These are phyloP conservation scores for Gambusia affinis DNA, from an alignment of 2,113 vertebrate species.

Conservation along the genomic window DNA sequence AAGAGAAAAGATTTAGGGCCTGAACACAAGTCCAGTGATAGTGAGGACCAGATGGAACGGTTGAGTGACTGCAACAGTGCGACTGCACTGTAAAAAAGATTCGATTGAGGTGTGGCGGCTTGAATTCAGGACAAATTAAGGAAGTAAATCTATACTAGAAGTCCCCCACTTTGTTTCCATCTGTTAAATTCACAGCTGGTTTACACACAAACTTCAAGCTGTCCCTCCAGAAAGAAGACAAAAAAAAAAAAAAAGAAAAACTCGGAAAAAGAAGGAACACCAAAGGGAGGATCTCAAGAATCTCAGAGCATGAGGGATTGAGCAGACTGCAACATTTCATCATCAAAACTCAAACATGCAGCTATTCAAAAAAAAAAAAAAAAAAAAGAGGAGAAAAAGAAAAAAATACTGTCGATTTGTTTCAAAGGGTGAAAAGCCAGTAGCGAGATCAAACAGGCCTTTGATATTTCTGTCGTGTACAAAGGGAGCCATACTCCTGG, in stretches of 20 bases:
- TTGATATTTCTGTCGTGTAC: conserved; percentile 73
- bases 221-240: background rate
- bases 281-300: conserved; percentile 50
- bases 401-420: conserved; percentile 64
- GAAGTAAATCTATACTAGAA: conserved; percentile 15
- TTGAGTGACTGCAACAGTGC: conserved; percentile 51
- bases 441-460: conserved; percentile 72
- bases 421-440: conserved; percentile 60
- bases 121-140: conserved; percentile 40
- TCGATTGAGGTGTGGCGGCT: conserved; percentile 32
- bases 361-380: conserved; percentile 36
- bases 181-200: conserved; percentile 2
- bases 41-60: conserved; percentile 48
- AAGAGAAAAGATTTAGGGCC: conserved; percentile 45
- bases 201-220: conserved; percentile 8
- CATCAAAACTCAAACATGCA: conserved; percentile 72
- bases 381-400: background rate
- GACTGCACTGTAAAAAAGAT: conserved; percentile 45
- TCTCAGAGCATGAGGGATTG: conserved; percentile 47
- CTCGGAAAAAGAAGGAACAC: conserved; percentile 29
- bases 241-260: conserved; percentile 8
- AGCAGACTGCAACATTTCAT: conserved; percentile 71
- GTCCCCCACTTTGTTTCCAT: background rate
- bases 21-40: conserved; percentile 58
- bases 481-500: conserved; percentile 52